These are phyloP conservation scores for Danio choprae DNA, from an alignment of 2,797 vertebrate genomes.

Conservation along the genomic window DNA sequence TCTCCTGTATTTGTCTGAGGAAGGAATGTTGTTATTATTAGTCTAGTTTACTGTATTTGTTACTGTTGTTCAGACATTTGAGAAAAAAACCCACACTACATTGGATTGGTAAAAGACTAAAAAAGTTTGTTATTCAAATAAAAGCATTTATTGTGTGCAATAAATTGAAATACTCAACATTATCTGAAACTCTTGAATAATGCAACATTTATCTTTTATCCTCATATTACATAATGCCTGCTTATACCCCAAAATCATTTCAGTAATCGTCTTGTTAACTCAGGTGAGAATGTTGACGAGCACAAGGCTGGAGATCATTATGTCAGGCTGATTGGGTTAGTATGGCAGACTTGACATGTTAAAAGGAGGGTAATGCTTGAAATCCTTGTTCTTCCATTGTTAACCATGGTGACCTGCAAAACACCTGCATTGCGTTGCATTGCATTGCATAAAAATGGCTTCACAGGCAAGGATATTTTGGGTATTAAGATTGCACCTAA, in stretches of 20 bases:
- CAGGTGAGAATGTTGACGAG: too few relatives aligned
- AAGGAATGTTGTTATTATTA: constrained; percentile 27
- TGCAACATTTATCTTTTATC: neutral
- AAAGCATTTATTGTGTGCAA: constrained; percentile 24
- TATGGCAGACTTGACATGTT: too few relatives aligned
- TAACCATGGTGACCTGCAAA: too few relatives aligned
- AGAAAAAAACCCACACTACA: neutral
- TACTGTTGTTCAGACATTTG: constrained; percentile 15
- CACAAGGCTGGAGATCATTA: too few relatives aligned
- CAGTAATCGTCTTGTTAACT: too few relatives aligned
- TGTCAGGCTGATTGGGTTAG: too few relatives aligned
- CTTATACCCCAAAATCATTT: neutral
- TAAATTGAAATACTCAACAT: constrained; percentile 3
- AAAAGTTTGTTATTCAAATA: constrained; percentile 33
- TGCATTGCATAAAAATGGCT: too few relatives aligned
- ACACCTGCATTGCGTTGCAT: too few relatives aligned
- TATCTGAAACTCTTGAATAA: neutral
- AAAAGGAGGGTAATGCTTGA: too few relatives aligned
- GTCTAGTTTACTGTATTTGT: constrained; percentile 22
- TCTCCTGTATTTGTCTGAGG: constrained; percentile 30
- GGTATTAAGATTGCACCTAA: too few relatives aligned
- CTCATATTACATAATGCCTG: neutral
- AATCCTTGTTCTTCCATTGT: too few relatives aligned
- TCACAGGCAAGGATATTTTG: too few relatives aligned
- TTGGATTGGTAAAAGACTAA: constrained; percentile 11